Conservation (phyloP, 2,113 vertebrate species). For the Rhinopomastus cyanomelas region DNA sequence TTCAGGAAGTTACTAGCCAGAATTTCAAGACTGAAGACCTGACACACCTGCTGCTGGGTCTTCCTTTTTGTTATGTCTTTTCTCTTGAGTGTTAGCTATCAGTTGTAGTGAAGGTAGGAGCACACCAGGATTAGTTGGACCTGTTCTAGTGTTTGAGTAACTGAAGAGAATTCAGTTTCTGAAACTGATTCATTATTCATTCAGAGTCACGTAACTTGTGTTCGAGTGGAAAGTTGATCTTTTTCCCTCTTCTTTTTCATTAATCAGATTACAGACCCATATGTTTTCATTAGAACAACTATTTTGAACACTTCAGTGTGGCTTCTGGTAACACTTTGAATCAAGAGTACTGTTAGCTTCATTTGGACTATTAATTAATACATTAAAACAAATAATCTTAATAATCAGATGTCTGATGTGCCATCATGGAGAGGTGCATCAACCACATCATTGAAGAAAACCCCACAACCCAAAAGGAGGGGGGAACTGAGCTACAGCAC, state of each 20-base stretch:
- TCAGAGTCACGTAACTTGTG: neutral
- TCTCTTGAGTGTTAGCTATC: neutral
- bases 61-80: neutral
- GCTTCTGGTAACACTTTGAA: neutral
- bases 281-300: neutral
- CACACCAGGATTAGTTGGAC: neutral
- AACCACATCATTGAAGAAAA: neutral
- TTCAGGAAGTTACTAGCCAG: neutral
- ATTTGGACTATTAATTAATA: neutral
- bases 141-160: neutral
- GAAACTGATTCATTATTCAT: neutral
- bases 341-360: neutral
- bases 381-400: neutral
- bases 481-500: neutral
- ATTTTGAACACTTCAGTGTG: neutral
- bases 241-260: neutral
- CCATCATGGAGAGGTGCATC: rapidly evolving
- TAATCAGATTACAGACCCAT: neutral
- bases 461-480: neutral
- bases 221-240: neutral
- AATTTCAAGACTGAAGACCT: neutral
- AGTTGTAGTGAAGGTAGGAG: neutral
- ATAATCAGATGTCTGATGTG: neutral
- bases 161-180: neutral
- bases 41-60: neutral